phyloP scores from a whole-genome alignment of 92 coral and sea anemone species.

The Anthopleura xanthogrammica region DNA sequence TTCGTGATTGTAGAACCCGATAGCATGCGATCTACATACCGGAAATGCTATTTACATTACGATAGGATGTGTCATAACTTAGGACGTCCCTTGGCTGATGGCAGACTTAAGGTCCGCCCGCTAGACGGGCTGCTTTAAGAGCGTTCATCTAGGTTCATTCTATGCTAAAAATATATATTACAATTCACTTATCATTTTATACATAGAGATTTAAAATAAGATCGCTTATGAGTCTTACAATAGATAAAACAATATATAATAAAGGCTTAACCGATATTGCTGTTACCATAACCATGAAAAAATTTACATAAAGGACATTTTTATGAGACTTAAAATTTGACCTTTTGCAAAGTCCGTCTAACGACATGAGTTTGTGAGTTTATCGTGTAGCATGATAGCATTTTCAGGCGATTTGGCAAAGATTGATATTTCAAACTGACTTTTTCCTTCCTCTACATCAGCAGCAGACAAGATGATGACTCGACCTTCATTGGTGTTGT shows the following conservation, averaged over 20 bases:
- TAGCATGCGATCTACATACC: too few species aligned
- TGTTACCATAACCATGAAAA: too few species aligned
- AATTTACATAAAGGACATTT: neutral
- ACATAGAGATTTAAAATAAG: too few species aligned
- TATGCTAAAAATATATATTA: too few species aligned
- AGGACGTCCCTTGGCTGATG: too few species aligned
- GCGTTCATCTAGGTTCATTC: neutral
- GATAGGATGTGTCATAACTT: too few species aligned
- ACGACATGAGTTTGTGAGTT: conserved; percentile 10
- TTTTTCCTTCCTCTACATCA: conserved; percentile 24
- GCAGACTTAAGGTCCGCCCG: conserved; percentile 1
- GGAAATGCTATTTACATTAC: too few species aligned
- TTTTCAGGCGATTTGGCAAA: conserved; percentile 35
- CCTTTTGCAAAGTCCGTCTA: neutral
- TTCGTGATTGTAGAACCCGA: too few species aligned
- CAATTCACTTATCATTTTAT: too few species aligned
- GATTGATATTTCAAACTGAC: conserved; percentile 35
- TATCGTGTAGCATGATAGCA: conserved; percentile 14
- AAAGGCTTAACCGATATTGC: neutral
- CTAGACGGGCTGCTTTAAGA: neutral
- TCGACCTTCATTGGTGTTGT: conserved; percentile 22
- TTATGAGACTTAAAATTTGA: neutral
- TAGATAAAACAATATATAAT: too few species aligned
- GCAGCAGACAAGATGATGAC: conserved; percentile 29
- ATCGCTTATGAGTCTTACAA: too few species aligned